Conservation (phyloP, 2,888 invertebrate species). For the Scaptomyza flava region DNA sequence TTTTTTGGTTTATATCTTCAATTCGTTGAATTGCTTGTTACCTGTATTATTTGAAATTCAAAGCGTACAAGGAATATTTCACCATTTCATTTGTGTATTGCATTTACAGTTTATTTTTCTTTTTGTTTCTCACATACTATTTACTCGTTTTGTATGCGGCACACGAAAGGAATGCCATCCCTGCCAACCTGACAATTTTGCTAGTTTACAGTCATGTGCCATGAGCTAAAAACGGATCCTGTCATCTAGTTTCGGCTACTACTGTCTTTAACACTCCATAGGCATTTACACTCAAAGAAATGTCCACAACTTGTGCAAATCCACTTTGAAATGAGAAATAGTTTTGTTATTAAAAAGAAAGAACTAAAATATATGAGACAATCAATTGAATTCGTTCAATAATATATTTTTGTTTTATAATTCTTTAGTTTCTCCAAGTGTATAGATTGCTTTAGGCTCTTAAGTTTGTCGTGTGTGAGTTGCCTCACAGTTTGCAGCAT, state of each 20-base stretch:
- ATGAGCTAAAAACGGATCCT: constrained; percentile 8
- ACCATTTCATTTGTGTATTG: constrained; percentile 6
- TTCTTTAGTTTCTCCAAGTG: background rate
- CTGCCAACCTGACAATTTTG: constrained; percentile 61
- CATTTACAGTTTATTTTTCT: background rate
- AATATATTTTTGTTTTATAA: too few species aligned
- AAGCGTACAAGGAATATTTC: constrained; percentile 22
- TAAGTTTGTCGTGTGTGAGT: background rate
- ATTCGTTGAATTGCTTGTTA: background rate
- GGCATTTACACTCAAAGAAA: background rate
- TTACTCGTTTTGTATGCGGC: constrained; percentile 46
- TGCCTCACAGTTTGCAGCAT: constrained; percentile 52
- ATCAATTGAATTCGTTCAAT: too few species aligned
- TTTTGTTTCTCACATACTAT: constrained; percentile 8
- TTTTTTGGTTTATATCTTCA: too few species aligned
- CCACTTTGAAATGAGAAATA: too few species aligned
- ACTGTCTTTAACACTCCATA: constrained; percentile 10
- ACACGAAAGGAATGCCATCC: constrained; percentile 41
- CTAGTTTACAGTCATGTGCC: constrained; percentile 47
- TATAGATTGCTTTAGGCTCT: constrained; percentile 8
- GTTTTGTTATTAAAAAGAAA: too few species aligned
- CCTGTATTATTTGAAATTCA: constrained; percentile 51
- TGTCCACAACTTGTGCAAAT: too few species aligned
- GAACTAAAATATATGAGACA: too few species aligned
- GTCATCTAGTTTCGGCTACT: constrained; percentile 25